phyloP scores from a whole-genome alignment of 2,797 vertebrate genomes.

The Chrysocyon brachyurus region DNA sequence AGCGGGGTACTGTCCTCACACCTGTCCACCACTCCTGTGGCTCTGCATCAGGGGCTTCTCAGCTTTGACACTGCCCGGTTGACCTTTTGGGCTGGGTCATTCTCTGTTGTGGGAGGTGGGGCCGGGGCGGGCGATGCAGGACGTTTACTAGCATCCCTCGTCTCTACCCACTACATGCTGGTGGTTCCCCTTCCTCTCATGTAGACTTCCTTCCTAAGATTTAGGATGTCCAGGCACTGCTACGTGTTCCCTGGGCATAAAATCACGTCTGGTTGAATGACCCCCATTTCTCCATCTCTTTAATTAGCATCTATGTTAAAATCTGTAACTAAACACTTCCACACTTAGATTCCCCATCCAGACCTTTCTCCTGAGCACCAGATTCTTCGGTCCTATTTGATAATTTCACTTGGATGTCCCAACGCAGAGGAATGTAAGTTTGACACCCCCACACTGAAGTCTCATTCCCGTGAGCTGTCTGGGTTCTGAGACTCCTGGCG shows the following conservation, averaged over 20 bases:
- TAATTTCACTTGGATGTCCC: background rate
- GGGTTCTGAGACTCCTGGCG: too few relatives aligned
- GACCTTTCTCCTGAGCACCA: background rate
- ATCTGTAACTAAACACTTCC: background rate
- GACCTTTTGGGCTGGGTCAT: background rate
- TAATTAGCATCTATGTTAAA: rapidly evolving
- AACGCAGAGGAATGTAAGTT: background rate
- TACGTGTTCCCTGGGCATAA: rapidly evolving
- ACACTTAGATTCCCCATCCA: background rate
- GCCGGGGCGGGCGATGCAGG: rapidly evolving
- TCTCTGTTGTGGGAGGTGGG: background rate
- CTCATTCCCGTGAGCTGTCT: background rate
- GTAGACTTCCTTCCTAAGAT: background rate
- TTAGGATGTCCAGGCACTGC: background rate
- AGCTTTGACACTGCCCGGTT: rapidly evolving
- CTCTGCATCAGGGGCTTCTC: background rate
- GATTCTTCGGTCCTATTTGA: rapidly evolving
- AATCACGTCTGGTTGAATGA: too few relatives aligned
- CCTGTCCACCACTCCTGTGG: rapidly evolving
- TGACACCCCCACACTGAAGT: background rate
- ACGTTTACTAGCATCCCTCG: rapidly evolving
- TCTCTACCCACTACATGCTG: rapidly evolving
- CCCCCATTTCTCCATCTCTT: background rate
- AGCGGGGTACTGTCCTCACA: background rate
- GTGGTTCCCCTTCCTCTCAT: background rate